Conservation (phyloP, 2,113 vertebrate genomes). For the Nesogale talazaci region DNA sequence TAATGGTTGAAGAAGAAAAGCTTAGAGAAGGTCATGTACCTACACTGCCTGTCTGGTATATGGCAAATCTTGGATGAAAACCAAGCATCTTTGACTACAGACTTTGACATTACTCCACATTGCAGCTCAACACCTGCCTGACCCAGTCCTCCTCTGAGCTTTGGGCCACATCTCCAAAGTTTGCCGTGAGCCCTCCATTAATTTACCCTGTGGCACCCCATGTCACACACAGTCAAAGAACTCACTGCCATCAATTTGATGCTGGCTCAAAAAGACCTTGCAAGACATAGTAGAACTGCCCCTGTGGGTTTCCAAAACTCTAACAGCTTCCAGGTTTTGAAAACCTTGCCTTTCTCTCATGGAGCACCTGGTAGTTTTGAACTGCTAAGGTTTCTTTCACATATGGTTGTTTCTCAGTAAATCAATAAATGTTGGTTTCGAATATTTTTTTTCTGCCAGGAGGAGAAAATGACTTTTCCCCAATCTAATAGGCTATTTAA, state of each 20-base stretch:
- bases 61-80: not conserved
- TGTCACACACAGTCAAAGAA: too few species aligned
- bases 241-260: too few species aligned
- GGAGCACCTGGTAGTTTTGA: too few species aligned
- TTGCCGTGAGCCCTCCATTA: not conserved
- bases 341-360: too few species aligned
- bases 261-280: too few species aligned
- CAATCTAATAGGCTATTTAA: not conserved
- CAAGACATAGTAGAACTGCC: too few species aligned
- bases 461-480: conserved; percentile 43
- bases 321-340: too few species aligned
- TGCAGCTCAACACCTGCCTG: not conserved
- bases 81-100: not conserved
- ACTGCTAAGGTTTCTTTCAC: not conserved
- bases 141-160: not conserved
- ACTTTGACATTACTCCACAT: not conserved
- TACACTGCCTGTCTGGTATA: not conserved
- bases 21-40: not conserved
- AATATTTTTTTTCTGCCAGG: conserved; percentile 44
- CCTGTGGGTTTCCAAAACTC: too few species aligned
- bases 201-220: not conserved
- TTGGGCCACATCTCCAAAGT: not conserved
- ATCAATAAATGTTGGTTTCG: conserved; percentile 53
- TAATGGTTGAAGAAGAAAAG: not conserved
- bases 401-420: conserved; percentile 68